phyloP scores from a whole-genome alignment of 1,140 invertebrate species.

The Ceratina japonica region DNA sequence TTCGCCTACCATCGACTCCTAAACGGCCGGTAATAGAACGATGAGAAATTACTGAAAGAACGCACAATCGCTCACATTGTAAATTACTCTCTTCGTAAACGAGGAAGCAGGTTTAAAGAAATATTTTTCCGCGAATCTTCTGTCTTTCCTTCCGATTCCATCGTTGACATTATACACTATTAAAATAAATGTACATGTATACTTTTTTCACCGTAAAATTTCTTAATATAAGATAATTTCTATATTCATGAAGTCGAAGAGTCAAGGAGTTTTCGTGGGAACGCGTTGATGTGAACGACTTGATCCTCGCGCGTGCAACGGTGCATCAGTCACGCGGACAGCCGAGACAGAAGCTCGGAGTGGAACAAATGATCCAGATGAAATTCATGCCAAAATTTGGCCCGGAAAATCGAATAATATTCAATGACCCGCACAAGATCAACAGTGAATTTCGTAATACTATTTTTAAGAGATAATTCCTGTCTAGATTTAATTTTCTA shows the following conservation, averaged over 20 bases:
- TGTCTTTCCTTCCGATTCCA: constrained; percentile 14
- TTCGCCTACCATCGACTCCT: neutral
- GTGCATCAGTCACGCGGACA: neutral
- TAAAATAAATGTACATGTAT: neutral
- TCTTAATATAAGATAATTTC: too few relatives aligned
- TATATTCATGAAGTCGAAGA: neutral
- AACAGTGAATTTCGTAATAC: neutral
- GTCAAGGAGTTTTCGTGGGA: neutral
- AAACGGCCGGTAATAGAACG: constrained; percentile 29
- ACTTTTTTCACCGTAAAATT: too few relatives aligned
- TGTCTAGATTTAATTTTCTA: too few relatives aligned
- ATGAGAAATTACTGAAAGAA: constrained; percentile 24
- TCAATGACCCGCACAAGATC: neutral
- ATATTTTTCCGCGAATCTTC: neutral
- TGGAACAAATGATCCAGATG: neutral
- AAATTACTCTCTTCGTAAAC: constrained; percentile 36
- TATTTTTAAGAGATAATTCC: neutral
- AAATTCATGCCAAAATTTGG: neutral
- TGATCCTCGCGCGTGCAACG: constrained; percentile 4
- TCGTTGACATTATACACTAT: neutral
- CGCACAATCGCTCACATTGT: constrained; percentile 14
- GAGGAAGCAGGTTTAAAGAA: neutral
- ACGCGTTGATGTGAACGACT: neutral
- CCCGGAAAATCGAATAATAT: neutral
- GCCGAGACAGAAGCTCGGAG: neutral